Base-by-base conservation (phyloP, 2,113 vertebrate genomes). In the Okapia johnstoni region DNA sequence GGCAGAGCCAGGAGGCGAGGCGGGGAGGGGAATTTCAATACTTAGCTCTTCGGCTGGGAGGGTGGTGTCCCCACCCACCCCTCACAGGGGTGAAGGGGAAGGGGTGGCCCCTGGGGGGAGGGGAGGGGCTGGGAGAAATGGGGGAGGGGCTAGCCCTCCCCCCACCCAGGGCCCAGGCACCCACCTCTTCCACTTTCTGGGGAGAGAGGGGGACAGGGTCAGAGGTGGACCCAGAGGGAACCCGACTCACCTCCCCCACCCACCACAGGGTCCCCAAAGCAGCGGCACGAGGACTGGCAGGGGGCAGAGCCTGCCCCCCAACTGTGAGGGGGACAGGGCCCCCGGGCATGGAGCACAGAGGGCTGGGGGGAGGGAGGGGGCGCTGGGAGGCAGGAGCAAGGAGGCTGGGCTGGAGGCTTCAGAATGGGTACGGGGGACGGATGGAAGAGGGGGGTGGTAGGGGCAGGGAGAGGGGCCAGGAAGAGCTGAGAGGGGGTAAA, bases 101-200 rank as follows among this genome's bases (percentile, higher is more conserved):
- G 88, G 73, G 63, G 63, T 88, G 88, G 97, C 92, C 46, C 93
- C 92, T 73, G 36, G 97, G 98, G 94, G 88, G 97, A 92, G 93
- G 97, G 70, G 63, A 94, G 84, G 97, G 92, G 96, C 96, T 97
- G 96, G 94, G 97, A 92, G 87, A 92, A 79, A 40, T 54, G 96
- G 97, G 97, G 97, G 97, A 97, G 97, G 91, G 97, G 76, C 91
- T 97, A 88, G 96, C 96, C 97, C 97, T 97, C 94, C 96, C 97
- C 94, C 94, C 0, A 50, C 96, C 97, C 96, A 95, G 96, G 97
- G 97, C 96, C 97, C 97, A 86, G 90, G 89, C 97, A 98, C 98
- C 98, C 98, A 98, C 98, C 98, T 98, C 97, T 98, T 98, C 97
- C 98, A 98, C 97, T 57, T 98, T 98, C 98, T 98, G 98, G 93